These are phyloP conservation scores for Apostichopus californicus DNA, from an alignment of 35 echinoderm and acorn worm genomes.

Conservation along the genomic window DNA sequence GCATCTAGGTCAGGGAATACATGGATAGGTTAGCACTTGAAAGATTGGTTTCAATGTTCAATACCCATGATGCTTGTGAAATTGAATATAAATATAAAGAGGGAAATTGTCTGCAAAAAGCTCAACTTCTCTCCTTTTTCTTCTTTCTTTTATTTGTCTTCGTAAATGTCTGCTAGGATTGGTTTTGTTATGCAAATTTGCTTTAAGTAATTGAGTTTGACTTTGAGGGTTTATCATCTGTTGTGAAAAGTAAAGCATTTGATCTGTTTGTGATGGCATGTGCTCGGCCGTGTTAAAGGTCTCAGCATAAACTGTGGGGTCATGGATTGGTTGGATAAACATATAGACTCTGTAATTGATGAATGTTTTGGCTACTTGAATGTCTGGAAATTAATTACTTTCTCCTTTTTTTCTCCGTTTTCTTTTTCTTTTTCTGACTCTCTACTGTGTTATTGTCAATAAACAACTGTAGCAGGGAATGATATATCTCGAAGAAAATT, in stretches of 20 bases:
- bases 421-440: too few species aligned
- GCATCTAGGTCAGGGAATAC: constrained; percentile 1
- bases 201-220: neutral
- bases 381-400: too few species aligned
- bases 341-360: neutral
- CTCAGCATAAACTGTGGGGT: neutral
- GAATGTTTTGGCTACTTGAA: neutral
- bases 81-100: neutral
- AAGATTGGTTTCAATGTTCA: neutral
- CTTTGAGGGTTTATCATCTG: neutral
- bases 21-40: neutral
- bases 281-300: neutral
- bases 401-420: too few species aligned
- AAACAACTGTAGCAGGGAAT: too few species aligned
- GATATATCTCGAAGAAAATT: too few species aligned
- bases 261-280: neutral
- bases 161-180: neutral
- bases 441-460: too few species aligned
- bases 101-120: neutral
- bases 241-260: neutral
- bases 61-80: neutral
- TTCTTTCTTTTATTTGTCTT: neutral
- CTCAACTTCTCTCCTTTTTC: neutral
- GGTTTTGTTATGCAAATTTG: neutral
- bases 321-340: neutral